phyloP scores from a whole-genome alignment of 2,888 invertebrate species.

The Drosophila neonasuta region DNA sequence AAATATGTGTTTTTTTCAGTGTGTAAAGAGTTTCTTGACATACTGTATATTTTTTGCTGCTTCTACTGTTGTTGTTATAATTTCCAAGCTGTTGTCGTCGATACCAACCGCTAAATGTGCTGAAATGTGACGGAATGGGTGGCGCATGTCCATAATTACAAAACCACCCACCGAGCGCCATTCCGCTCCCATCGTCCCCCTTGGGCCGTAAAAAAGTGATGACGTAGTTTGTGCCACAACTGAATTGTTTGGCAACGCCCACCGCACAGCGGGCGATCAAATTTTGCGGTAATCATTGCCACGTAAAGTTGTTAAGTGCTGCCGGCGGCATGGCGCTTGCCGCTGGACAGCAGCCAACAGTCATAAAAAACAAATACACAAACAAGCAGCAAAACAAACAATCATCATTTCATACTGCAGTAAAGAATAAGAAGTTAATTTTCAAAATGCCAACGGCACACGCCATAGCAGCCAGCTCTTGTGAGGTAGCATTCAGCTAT shows the following conservation, averaged over 20 bases:
- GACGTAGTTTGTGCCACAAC: slow-evolving; percentile 72
- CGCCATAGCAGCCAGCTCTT: slow-evolving; percentile 19
- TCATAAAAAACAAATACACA: not conserved
- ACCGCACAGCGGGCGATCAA: slow-evolving; percentile 61
- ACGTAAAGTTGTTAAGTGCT: slow-evolving; percentile 48
- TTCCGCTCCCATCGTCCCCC: slow-evolving; percentile 19
- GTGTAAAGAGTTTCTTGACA: too few relatives aligned
- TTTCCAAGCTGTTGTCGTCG: slow-evolving; percentile 43
- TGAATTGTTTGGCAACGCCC: slow-evolving; percentile 75
- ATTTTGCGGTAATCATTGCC: slow-evolving; percentile 65
- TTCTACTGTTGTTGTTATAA: slow-evolving; percentile 41
- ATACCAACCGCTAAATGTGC: slow-evolving; percentile 45
- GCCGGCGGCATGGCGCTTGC: slow-evolving; percentile 30
- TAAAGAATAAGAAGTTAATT: not conserved
- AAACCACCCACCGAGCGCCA: slow-evolving; percentile 62
- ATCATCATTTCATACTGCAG: not conserved
- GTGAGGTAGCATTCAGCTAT: not conserved
- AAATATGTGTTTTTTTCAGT: too few relatives aligned
- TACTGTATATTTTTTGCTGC: not conserved
- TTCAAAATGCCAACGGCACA: slow-evolving; percentile 13
- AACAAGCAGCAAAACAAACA: not conserved
- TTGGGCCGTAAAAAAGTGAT: slow-evolving; percentile 67
- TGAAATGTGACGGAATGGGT: slow-evolving; percentile 55
- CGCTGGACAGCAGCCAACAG: slow-evolving; percentile 33
- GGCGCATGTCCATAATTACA: slow-evolving; percentile 74